These are phyloP conservation scores for Microcebus murinus DNA, from an alignment of 2,113 vertebrate species.

Conservation along the genomic window DNA sequence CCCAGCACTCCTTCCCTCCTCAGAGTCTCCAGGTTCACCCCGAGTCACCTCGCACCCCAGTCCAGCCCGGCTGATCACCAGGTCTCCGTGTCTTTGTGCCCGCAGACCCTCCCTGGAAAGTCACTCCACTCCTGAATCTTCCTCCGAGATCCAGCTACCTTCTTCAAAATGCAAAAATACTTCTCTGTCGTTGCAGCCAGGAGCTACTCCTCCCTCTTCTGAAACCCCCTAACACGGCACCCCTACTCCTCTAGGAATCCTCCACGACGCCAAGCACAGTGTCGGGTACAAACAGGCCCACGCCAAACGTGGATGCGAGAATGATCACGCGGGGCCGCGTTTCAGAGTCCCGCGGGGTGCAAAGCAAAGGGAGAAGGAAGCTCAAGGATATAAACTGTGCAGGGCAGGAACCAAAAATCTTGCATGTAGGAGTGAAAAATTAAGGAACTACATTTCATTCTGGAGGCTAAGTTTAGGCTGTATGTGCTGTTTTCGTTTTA, in stretches of 20 bases:
- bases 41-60: neutral
- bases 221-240: neutral
- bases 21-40: neutral
- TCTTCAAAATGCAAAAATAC: neutral
- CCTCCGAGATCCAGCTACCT: neutral
- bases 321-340: neutral
- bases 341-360: neutral
- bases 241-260: neutral
- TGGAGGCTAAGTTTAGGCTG: neutral
- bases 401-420: neutral
- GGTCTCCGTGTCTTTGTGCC: neutral
- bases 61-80: neutral
- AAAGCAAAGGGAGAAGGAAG: neutral
- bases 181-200: rapidly evolving
- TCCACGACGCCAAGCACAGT: no score
- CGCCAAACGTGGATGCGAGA: neutral
- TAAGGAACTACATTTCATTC: neutral
- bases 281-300: neutral
- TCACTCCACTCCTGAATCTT: neutral
- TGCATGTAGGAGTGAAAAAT: neutral
- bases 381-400: neutral
- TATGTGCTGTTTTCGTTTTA: neutral
- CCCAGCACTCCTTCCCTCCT: neutral
- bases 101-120: neutral
- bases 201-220: neutral